Base-by-base conservation (phyloP, 2,888 invertebrate species). In the Plusia festucae region DNA sequence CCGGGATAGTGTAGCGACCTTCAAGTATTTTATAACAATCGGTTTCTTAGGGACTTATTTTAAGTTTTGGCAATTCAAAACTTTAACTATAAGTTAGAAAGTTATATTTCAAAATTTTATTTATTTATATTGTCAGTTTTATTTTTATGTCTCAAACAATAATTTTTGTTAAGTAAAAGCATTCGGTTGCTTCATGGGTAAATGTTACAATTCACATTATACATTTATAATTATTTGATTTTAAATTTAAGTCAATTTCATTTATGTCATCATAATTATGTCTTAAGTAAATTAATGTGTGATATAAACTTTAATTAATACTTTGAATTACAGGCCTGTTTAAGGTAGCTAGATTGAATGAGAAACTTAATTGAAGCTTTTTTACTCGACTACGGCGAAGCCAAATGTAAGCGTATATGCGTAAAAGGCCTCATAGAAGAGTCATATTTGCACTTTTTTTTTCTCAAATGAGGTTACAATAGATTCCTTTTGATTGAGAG, bases 51-150 rank as follows among this genome's bases (percentile, higher is more conserved):
- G 84, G 87, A 93, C 95, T 95, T 95, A 94, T 95, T 94, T 93
- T 94, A 92, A 91, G 95, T 95, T 95, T 95, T 95, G 94, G 88
- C 89, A 76, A 90, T 90, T 90, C 94, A 95, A 95, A 95, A 95
- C 95, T 94, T 93, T 94, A 93, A 94, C 93, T 94, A 94, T 95
- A 94, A 95, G 95, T 95, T 95, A 93, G 91, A 92, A 91, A 89
- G 89, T 90, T 93, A 85, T 91, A 87, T 92, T 91, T 90, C 88
- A 86, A 89, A 88, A 82, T 82, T 82, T 73, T 93, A 94, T 94
- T 94, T 93, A 93, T 94, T 93, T 88, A 85, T 89, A 87, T 86
- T 80, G 84, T 87, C 88, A 82, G 83, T 88, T 81, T 88, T 85
- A 87, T 84, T 85, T 85, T 76, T 81, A 86, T 87, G 90, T 93